A percentile compares a stretch with the other conserved stretches of the same genome.
These are phyloP conservation scores for Aphidoletes aphidimyza DNA, from an alignment of 2,888 invertebrate genomes.

Conservation along the genomic window DNA sequence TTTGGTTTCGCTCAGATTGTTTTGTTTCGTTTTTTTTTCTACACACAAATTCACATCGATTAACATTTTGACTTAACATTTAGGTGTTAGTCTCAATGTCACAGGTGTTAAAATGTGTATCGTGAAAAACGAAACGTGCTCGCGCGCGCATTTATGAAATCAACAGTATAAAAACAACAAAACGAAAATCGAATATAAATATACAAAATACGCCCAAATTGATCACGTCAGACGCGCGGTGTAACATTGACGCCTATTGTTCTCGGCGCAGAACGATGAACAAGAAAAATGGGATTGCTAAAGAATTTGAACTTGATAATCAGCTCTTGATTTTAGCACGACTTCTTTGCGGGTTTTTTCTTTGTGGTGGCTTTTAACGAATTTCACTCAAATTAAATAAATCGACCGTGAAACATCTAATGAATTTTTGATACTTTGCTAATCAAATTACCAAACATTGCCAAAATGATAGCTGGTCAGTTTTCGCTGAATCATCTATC, in stretches of 20 bases:
- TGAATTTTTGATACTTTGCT: neutral
- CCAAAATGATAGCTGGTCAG: too few relatives aligned
- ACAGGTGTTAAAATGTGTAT: neutral
- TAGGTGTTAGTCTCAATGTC: neutral
- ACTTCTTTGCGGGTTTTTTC: neutral
- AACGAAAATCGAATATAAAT: neutral
- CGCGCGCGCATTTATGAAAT: too few relatives aligned
- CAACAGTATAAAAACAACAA: neutral
- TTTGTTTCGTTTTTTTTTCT: neutral
- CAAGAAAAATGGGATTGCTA: neutral
- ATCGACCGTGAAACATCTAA: neutral
- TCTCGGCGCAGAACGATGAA: neutral
- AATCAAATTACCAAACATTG: too few relatives aligned
- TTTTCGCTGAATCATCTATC: too few relatives aligned
- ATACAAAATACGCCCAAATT: too few relatives aligned
- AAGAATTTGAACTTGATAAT: constrained; percentile 11
- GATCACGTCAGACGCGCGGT: too few relatives aligned
- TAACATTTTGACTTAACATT: neutral
- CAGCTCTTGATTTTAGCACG: constrained; percentile 2
- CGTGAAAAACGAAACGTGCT: neutral
- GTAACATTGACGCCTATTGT: too few relatives aligned
- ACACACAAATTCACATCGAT: neutral
- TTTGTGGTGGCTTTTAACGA: too few relatives aligned
- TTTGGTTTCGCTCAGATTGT: neutral
- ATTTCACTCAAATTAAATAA: neutral